Conservation (phyloP, 2,888 invertebrate genomes). For the Clusia tigrina region DNA sequence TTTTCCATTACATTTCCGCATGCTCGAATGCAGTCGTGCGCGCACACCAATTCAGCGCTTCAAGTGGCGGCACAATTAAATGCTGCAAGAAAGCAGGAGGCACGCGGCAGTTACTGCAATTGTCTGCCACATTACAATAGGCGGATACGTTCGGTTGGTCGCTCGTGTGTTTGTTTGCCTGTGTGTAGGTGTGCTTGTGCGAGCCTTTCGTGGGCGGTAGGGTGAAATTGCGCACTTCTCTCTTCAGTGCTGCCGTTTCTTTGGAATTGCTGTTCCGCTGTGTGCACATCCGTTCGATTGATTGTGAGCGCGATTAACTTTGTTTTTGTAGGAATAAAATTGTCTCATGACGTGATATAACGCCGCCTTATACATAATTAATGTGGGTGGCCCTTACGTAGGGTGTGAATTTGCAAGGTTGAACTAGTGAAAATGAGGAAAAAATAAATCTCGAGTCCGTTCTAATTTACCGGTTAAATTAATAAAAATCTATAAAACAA, state of each 20-base stretch:
- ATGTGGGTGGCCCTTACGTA: too few relatives aligned
- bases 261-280: not conserved
- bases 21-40: not conserved
- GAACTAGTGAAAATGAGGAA: too few relatives aligned
- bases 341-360: not conserved
- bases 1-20: constrained; percentile 5
- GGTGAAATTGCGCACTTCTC: not conserved
- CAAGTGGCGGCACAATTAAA: not conserved
- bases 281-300: not conserved
- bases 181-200: not conserved
- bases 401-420: too few relatives aligned
- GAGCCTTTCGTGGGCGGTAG: not conserved
- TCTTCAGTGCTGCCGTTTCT: not conserved
- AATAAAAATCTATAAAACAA: too few relatives aligned
- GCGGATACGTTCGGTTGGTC: not conserved
- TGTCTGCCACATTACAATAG: not conserved
- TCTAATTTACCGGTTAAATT: too few relatives aligned
- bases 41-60: not conserved
- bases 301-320: not conserved
- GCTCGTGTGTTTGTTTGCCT: not conserved
- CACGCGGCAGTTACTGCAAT: not conserved
- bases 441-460: too few relatives aligned
- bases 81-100: not conserved
- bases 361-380: too few relatives aligned
- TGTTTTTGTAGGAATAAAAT: not conserved